Evolutionary conservation across 2,888 invertebrate genomes (phyloP).

Genomic region (Yponomeuta malinellus): DNA sequence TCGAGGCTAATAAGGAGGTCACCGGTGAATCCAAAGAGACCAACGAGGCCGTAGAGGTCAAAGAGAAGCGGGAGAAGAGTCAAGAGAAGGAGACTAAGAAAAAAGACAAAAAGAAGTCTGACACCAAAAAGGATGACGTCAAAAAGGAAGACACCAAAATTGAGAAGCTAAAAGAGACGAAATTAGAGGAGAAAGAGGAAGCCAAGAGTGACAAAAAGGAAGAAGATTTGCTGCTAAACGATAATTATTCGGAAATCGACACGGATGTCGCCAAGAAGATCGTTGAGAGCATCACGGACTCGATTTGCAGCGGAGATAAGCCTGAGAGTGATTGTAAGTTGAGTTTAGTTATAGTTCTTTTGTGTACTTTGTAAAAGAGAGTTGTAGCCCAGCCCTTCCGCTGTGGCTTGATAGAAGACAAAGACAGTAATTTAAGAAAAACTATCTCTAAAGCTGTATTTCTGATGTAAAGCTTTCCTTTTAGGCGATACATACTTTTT

Average conservation of each 20-base stretch:
- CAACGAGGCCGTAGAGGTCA: constrained; percentile 29
- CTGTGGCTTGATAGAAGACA: too few relatives aligned
- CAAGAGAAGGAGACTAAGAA: constrained; percentile 46
- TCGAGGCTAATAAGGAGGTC: constrained; percentile 54
- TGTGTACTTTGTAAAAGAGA: not conserved
- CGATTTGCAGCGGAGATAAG: constrained; percentile 84
- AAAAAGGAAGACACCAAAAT: constrained; percentile 19
- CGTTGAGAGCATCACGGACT: constrained; percentile 90
- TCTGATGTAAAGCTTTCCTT: too few relatives aligned
- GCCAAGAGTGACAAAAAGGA: constrained; percentile 37
- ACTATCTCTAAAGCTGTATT: too few relatives aligned
- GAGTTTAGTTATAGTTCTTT: not conserved
- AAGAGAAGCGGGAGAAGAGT: constrained; percentile 39
- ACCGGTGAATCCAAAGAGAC: constrained; percentile 35
- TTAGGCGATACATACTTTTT: too few relatives aligned
- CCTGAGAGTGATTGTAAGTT: constrained; percentile 78
- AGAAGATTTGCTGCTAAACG: constrained; percentile 56
- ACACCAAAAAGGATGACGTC: constrained; percentile 45
- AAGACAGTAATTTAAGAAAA: too few relatives aligned
- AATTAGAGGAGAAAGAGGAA: constrained; percentile 28
- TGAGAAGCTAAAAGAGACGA: constrained; percentile 27
- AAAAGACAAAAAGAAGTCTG: constrained; percentile 42
- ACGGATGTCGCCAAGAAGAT: constrained; percentile 94
- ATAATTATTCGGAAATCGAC: constrained; percentile 76
- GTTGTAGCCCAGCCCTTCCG: too few relatives aligned